Evolutionary conservation across 2,888 invertebrate genomes (phyloP).

Genomic region (Drosophila borealis): DNA sequence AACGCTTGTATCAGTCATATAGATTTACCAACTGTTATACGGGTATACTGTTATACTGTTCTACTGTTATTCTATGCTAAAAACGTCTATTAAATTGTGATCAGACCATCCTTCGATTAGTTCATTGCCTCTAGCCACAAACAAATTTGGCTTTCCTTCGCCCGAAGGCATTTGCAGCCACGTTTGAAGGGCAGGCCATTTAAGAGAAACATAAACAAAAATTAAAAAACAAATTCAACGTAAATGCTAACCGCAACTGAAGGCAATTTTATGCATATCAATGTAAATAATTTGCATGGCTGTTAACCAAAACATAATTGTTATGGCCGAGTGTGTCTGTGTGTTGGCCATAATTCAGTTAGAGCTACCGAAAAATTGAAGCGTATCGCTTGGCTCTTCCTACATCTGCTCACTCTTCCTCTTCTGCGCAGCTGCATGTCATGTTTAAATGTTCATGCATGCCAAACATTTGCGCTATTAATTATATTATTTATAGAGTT

Average conservation of each 20-base stretch:
- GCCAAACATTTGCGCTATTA: conserved; percentile 54
- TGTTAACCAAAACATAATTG: conserved; percentile 45
- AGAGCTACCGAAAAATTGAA: conserved; percentile 37
- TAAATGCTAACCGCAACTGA: conserved; percentile 71
- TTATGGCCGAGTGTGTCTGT: conserved; percentile 10
- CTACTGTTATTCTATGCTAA: not conserved
- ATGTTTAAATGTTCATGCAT: conserved; percentile 44
- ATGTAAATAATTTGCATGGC: conserved; percentile 64
- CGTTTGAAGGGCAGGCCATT: conserved; percentile 52
- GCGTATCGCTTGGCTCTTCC: conserved; percentile 42
- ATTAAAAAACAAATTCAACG: conserved; percentile 25
- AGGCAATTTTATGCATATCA: conserved; percentile 68
- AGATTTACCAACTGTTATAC: not conserved
- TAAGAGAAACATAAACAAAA: conserved; percentile 23
- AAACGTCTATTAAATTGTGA: conserved; percentile 10
- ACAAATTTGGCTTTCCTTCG: conserved; percentile 30
- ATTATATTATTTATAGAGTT: conserved; percentile 67
- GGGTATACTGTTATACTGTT: not conserved
- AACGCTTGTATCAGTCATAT: no score
- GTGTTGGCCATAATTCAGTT: conserved; percentile 26
- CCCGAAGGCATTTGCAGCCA: conserved; percentile 18
- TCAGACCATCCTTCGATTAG: conserved; percentile 44
- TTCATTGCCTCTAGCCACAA: conserved; percentile 25
- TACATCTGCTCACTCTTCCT: conserved; percentile 6
- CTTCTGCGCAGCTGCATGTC: conserved; percentile 39